Evolutionary conservation across 2,797 vertebrate species (phyloP), one percentile per base, ranked within the genome.

Genomic region (Fundulus diaphanus): DNA sequence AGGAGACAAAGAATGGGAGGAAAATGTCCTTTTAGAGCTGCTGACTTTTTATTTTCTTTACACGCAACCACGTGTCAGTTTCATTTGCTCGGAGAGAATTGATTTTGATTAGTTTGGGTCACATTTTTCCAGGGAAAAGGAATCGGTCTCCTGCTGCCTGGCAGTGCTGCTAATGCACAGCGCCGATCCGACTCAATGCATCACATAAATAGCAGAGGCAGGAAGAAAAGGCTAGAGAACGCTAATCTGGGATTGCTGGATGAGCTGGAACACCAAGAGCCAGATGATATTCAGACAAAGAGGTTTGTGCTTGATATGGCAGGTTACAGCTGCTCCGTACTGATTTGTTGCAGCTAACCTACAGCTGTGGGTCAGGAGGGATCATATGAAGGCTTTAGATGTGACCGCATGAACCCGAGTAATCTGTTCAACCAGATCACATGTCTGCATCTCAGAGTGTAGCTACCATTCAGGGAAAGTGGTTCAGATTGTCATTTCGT

Each of bases 31-130:
- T 40, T 71, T 51, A 51, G 85, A 84, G 69, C 86, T 85, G 61
- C 74, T 84, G 88, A 83, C 86, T 87, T 84, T 89, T 89, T 78
- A 87, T 81, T 56, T 78, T 82, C 77, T 86, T 82, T 89, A 88
- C 87, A 83, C 78, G 31, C 40, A 40, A 6, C 40, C 40, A 83
- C 13, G 73, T 74, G 74, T 87, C 78, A 82, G 77, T 88, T 92
- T 89, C 86, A 81, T 88, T 82, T 87, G 67, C 66, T 77, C 70
- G 44, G 73, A 80, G 80, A 76, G 61, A 82, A 77, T 76, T 85
- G 87, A 90, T 90, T 84, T 83, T 87, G 80, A 91, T 81, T 93
- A 88, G 89, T 82, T 86, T 40, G 66, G 27, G 83, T 87, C 52
- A 73, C 33, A 79, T 66, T 77, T 86, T 86, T 83, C 81, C 79